These are phyloP conservation scores for Peromyscus maniculatus DNA, from an alignment of 2,113 vertebrate genomes.

Conservation along the genomic window DNA sequence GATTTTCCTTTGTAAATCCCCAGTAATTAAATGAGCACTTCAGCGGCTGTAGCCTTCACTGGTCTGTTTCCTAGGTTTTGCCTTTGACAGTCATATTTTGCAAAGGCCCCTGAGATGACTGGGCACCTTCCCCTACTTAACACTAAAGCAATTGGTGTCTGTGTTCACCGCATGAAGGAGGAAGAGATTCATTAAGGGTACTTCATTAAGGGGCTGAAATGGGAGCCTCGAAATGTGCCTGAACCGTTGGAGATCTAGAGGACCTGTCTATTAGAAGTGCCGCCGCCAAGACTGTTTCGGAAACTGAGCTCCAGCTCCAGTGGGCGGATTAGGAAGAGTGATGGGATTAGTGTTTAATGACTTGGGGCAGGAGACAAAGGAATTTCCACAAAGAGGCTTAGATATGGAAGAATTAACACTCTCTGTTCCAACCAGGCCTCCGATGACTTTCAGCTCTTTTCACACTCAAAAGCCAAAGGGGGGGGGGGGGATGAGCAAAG, in stretches of 20 bases:
- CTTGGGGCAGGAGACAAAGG: constrained; percentile 97
- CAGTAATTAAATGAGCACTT: constrained; percentile 92
- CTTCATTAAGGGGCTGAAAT: constrained; percentile 92
- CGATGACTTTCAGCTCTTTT: constrained; percentile 90
- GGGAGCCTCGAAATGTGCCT: constrained; percentile 88
- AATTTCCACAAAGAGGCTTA: constrained; percentile 94
- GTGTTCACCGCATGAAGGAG: constrained; percentile 87
- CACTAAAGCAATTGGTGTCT: constrained; percentile 90
- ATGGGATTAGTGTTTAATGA: constrained; percentile 99
- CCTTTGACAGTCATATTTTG: constrained; percentile 91
- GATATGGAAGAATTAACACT: constrained; percentile 96
- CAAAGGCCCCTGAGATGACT: constrained; percentile 88
- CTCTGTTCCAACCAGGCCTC: constrained; percentile 90
- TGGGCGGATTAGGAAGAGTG: constrained; percentile 98
- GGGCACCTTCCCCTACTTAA: constrained; percentile 88
- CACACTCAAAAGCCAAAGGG: constrained; percentile 82
- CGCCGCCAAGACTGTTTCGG: constrained; percentile 94
- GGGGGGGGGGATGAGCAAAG: constrained; percentile 73
- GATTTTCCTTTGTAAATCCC: constrained; percentile 92
- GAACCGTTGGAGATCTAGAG: constrained; percentile 89
- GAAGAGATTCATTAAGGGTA: constrained; percentile 94
- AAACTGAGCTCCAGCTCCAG: constrained; percentile 93
- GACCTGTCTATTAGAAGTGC: constrained; percentile 91
- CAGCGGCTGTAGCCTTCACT: constrained; percentile 86
- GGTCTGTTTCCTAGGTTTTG: constrained; percentile 91